Conservation (phyloP, 2,797 vertebrate genomes). For the Fistularia tabacaria region DNA sequence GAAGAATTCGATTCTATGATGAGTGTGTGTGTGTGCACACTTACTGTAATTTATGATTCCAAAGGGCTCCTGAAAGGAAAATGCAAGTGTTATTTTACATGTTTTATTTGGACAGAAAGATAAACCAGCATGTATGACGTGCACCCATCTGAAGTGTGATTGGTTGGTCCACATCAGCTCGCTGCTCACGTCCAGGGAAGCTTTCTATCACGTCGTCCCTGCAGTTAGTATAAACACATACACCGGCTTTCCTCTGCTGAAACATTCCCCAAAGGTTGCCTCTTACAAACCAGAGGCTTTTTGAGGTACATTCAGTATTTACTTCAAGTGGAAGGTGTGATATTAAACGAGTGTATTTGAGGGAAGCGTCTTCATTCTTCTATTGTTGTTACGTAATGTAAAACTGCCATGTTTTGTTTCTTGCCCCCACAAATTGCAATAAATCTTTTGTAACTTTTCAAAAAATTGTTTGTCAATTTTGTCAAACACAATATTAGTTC, state of each 20-base stretch:
- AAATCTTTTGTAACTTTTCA: constrained; percentile 76
- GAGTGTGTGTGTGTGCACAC: too few relatives aligned
- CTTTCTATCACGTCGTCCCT: too few relatives aligned
- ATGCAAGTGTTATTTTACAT: neutral
- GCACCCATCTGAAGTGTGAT: too few relatives aligned
- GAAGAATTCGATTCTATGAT: too few relatives aligned
- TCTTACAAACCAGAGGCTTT: neutral
- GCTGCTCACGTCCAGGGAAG: neutral
- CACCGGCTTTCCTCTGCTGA: neutral
- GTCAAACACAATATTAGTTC: neutral
- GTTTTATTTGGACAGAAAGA: neutral
- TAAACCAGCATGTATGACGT: neutral
- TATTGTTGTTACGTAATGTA: constrained; percentile 27
- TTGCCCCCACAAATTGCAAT: constrained; percentile 63
- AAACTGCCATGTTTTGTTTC: constrained; percentile 40
- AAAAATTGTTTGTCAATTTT: constrained; percentile 21
- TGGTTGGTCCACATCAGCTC: neutral
- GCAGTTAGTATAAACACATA: constrained; percentile 21
- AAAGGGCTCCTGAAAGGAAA: constrained; percentile 14
- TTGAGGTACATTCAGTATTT: constrained; percentile 18
- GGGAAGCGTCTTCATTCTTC: constrained; percentile 11
- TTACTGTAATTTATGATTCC: neutral
- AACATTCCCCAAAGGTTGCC: too few relatives aligned
- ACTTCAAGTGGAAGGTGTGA: too few relatives aligned
- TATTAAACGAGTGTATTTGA: neutral